Conservation (phyloP, 2,797 vertebrate genomes). For the Crenichthys baileyi region DNA sequence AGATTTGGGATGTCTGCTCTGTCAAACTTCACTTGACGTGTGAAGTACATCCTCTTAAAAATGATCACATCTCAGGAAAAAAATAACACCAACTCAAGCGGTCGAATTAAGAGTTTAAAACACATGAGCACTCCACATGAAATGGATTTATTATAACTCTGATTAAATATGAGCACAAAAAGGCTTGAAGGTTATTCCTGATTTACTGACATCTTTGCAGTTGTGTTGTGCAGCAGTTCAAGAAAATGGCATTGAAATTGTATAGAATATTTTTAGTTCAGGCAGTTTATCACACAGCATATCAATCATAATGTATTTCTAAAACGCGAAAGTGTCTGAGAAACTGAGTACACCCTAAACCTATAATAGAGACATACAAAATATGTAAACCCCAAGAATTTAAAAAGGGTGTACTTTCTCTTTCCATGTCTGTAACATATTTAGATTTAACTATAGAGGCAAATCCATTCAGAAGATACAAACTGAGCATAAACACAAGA, state of each 20-base stretch:
- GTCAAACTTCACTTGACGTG: neutral
- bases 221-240: constrained; percentile 6
- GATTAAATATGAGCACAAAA: constrained; percentile 27
- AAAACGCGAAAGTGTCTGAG: neutral
- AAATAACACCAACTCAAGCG: neutral
- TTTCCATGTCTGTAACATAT: neutral
- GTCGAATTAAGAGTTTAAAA: constrained; percentile 3
- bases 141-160: neutral
- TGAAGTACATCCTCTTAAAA: neutral
- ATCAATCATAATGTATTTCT: constrained; percentile 5
- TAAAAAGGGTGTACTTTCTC: neutral
- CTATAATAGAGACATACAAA: neutral
- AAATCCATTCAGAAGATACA: neutral
- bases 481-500: neutral
- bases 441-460: neutral
- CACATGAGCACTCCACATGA: neutral
- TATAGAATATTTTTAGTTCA: constrained; percentile 14
- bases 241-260: constrained; percentile 2
- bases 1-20: constrained; percentile 9
- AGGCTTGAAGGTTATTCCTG: constrained; percentile 5
- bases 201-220: constrained; percentile 8
- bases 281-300: neutral
- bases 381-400: neutral
- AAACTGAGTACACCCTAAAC: neutral
- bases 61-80: constrained; percentile 11